Evolutionary conservation across 2,113 vertebrate species (phyloP), one percentile per base, ranked within the genome.

Genomic region (Procavia capensis): DNA sequence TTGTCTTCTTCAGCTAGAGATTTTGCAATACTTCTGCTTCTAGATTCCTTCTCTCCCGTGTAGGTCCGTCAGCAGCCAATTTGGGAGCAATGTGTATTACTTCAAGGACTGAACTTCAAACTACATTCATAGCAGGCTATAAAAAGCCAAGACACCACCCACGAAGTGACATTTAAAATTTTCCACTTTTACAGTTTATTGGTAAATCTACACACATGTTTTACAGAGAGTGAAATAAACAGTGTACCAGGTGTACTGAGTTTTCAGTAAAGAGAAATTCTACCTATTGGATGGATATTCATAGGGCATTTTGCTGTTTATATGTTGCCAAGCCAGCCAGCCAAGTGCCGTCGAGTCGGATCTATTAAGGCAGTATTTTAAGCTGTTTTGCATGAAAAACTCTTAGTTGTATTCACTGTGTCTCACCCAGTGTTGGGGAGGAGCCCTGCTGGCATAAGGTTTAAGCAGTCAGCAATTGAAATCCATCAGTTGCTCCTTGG

Each of bases 191-290:
- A 24, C 45, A 92, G 85, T 96, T 94, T 95, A 91, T 87, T 91
- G 75, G 86, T 88, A 93, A 94, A 92, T 54, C 59, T 74, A 43
- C 83, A 86, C 41, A 59, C 27, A 3, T 59, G 45, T 61, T 80
- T 45, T 91, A 31, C 70, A 50, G 25, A 0, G 64, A 95, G 50
- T 41, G 43, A 5, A 81, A 91, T 85, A 45, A 96, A 64, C 68
- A 70, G 27, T 61, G 39, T 90, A 17, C 88, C 90, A 94, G 80
- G 54, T 97, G 45, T 79, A 27, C 87, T 91, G 75, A 70, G 88
- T n/a, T 95, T 94, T 95, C 93, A 92, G 93, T 98, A 96, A 97
- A 94, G 95, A 61, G 19, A 90, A 79, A 31, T 94, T 96, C 93
- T 91, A 95, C 76, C 16, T 93, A 9, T 90, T 57, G 1, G 70